These are phyloP conservation scores for Omphaloscelis lunosa DNA, from an alignment of 2,888 invertebrate species.

Conservation along the genomic window DNA sequence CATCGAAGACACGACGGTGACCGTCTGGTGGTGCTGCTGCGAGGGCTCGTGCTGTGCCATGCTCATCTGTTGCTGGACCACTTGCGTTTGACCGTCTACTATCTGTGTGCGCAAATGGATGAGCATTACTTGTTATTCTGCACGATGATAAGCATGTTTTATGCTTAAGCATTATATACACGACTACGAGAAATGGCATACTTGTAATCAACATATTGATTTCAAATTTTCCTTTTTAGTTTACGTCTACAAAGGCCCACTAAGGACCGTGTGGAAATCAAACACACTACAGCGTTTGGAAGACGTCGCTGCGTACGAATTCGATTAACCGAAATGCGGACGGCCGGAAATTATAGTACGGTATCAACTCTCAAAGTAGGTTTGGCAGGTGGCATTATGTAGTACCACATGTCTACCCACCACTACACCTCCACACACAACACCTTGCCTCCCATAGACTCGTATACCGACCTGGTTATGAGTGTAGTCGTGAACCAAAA, in stretches of 20 bases:
- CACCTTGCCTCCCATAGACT: neutral
- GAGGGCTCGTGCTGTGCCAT: conserved; percentile 88
- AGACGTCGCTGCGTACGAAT: neutral
- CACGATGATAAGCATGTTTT: neutral
- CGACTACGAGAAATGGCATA: neutral
- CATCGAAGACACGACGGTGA: conserved; percentile 88
- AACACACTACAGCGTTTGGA: neutral
- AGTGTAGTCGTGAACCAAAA: neutral
- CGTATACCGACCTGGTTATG: neutral
- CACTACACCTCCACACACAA: neutral
- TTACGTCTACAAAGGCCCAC: neutral
- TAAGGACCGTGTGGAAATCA: neutral
- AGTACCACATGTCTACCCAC: neutral
- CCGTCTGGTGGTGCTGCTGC: conserved; percentile 89
- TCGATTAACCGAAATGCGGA: neutral
- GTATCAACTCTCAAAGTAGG: conserved; percentile 1
- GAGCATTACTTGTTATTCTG: conserved; percentile 1
- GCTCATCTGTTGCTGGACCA: conserved; percentile 86
- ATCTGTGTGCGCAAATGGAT: conserved; percentile 71
- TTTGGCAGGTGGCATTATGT: neutral
- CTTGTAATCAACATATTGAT: neutral
- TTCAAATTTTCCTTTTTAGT: neutral
- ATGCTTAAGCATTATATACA: neutral
- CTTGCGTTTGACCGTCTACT: conserved; percentile 85
- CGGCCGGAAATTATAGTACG: neutral